A percentile compares a stretch with the other conserved stretches of the same genome.
phyloP scores from a whole-genome alignment of 2,113 vertebrate genomes.

The Perognathus longimembris region DNA sequence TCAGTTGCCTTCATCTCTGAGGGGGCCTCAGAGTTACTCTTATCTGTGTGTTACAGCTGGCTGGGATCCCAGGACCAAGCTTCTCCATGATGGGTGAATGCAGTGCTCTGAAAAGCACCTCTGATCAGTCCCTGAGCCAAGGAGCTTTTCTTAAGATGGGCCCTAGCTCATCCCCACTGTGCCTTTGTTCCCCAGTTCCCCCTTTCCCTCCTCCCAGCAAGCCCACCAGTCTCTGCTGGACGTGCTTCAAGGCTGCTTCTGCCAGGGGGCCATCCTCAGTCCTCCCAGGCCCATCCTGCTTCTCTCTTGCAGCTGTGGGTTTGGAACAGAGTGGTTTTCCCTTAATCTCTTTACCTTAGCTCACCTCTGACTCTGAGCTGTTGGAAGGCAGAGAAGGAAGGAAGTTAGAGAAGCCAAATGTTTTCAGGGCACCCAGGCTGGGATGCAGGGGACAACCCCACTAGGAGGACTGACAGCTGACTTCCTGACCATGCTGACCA shows the following conservation, averaged over 20 bases:
- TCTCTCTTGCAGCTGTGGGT: neutral
- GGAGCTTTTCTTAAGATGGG: neutral
- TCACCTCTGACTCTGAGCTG: neutral
- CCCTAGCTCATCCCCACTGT: rapidly evolving
- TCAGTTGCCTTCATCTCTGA: neutral
- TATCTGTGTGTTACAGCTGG: neutral
- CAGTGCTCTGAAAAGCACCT: neutral
- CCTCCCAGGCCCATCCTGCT: neutral
- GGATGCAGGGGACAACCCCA: neutral
- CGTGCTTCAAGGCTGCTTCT: neutral
- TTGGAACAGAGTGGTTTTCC: neutral
- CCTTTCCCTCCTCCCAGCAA: neutral
- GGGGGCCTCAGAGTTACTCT: neutral
- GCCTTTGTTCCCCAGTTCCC: neutral
- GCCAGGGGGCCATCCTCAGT: neutral
- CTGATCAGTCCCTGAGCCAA: neutral
- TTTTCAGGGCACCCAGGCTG: neutral
- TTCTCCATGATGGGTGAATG: neutral
- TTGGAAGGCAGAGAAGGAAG: neutral
- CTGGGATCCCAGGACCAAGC: neutral
- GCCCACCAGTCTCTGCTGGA: neutral
- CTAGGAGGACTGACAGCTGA: neutral
- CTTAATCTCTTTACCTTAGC: neutral
- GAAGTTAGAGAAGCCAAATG: neutral
- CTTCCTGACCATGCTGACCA: neutral